Evolutionary conservation across 1,140 invertebrate genomes (phyloP).

Genomic region (Leptinotarsa undecemlineata): DNA sequence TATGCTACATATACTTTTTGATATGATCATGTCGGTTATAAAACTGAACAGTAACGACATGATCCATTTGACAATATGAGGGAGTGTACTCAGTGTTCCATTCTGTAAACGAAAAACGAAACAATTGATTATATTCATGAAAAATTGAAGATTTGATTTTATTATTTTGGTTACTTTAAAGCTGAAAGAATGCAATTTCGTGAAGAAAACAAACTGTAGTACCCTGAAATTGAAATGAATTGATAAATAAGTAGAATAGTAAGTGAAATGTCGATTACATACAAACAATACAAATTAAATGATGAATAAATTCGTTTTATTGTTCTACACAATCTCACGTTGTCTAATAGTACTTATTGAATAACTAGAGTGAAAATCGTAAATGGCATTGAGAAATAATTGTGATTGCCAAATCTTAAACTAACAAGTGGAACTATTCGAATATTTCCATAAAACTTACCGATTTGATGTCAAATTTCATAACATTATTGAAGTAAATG

Average conservation of each 20-base stretch:
- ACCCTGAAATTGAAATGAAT: too few relatives aligned
- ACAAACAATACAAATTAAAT: too few relatives aligned
- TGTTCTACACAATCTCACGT: too few relatives aligned
- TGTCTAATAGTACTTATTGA: not conserved
- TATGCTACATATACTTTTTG: constrained; percentile 59
- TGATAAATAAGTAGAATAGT: too few relatives aligned
- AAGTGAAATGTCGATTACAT: too few relatives aligned
- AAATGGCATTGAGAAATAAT: not conserved
- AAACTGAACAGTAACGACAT: constrained; percentile 67
- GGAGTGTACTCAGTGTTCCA: constrained; percentile 73
- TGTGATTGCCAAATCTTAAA: not conserved
- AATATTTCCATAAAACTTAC: constrained; percentile 2
- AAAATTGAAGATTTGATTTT: not conserved
- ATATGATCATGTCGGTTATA: constrained; percentile 65
- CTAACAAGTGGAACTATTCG: not conserved
- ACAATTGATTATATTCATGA: not conserved
- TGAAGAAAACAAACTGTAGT: too few relatives aligned
- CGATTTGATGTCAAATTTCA: constrained; percentile 74
- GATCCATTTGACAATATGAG: constrained; percentile 75
- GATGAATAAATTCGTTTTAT: too few relatives aligned
- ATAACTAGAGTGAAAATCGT: not conserved
- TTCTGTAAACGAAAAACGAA: constrained; percentile 61
- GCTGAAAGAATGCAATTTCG: not conserved
- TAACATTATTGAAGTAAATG: constrained; percentile 81
- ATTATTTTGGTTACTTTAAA: not conserved